phyloP scores from a whole-genome alignment of 2,113 vertebrate genomes.

The Alces alces region DNA sequence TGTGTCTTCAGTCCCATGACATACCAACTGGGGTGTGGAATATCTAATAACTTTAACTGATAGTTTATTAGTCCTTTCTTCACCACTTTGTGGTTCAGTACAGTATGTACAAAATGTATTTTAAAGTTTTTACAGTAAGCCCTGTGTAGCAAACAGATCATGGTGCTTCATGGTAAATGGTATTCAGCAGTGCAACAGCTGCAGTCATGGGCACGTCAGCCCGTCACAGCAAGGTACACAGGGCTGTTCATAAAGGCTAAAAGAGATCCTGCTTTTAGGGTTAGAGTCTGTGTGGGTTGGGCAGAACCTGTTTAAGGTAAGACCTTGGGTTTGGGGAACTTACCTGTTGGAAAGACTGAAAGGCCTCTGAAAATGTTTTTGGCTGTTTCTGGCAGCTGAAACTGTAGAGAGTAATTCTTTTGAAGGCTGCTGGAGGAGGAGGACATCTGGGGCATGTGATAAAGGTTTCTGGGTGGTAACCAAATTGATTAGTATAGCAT shows the following conservation, averaged over 20 bases:
- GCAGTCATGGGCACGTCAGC: not conserved
- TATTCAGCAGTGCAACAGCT: not conserved
- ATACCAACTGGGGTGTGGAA: not conserved
- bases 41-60: not conserved
- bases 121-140: not conserved
- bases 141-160: not conserved
- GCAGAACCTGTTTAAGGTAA: not conserved
- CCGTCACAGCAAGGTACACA: not conserved
- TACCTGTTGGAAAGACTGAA: not conserved
- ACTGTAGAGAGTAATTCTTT: not conserved
- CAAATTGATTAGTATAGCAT: not conserved
- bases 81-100: not conserved
- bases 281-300: not conserved
- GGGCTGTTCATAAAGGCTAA: not conserved
- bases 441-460: not conserved
- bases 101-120: not conserved
- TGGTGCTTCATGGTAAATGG: not conserved
- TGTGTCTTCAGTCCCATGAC: not conserved
- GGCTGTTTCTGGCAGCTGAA: conserved; percentile 18
- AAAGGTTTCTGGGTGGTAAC: not conserved
- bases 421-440: not conserved
- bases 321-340: not conserved
- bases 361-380: not conserved
- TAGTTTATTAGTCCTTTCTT: not conserved
- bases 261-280: not conserved